phyloP scores from a whole-genome alignment of 2,888 invertebrate genomes.

The Drosophila nigricruria region DNA sequence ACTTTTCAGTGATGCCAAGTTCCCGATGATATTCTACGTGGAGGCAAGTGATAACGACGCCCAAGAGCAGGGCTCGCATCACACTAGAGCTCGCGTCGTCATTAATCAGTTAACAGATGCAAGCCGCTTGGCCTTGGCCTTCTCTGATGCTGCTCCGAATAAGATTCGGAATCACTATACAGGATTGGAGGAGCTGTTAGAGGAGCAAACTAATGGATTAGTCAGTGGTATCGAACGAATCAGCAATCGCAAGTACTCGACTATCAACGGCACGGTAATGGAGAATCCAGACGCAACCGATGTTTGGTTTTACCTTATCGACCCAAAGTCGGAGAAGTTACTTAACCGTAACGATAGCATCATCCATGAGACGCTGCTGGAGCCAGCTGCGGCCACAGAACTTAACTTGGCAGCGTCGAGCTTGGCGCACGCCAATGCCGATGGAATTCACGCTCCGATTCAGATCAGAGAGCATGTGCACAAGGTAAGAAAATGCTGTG shows the following conservation, averaged over 20 bases:
- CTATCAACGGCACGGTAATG: slow-evolving; percentile 90
- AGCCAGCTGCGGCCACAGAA: slow-evolving; percentile 88
- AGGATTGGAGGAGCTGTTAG: slow-evolving; percentile 85
- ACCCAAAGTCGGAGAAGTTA: slow-evolving; percentile 91
- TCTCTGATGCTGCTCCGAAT: slow-evolving; percentile 91
- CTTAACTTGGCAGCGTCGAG: slow-evolving; percentile 90
- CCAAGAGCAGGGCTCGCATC: slow-evolving; percentile 86
- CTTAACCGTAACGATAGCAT: slow-evolving; percentile 90
- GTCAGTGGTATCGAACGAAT: slow-evolving; percentile 93
- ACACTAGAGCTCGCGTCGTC: slow-evolving; percentile 83
- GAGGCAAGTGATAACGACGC: slow-evolving; percentile 87
- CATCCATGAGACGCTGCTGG: slow-evolving; percentile 89
- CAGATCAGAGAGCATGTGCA: slow-evolving; percentile 84
- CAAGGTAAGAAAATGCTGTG: slow-evolving; percentile 66
- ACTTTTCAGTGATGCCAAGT: slow-evolving; percentile 88
- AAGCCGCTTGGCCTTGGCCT: slow-evolving; percentile 91
- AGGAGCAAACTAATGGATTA: slow-evolving; percentile 88
- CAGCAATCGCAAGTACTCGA: slow-evolving; percentile 90
- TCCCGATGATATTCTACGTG: slow-evolving; percentile 91
- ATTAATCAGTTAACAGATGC: slow-evolving; percentile 91
- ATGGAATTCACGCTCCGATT: slow-evolving; percentile 88
- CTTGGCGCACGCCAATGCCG: slow-evolving; percentile 89
- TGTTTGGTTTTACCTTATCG: slow-evolving; percentile 94
- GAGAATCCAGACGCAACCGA: slow-evolving; percentile 92
- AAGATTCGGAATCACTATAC: slow-evolving; percentile 87